phyloP scores from a whole-genome alignment of 1,140 invertebrate genomes.

The Drosophila nikananu region DNA sequence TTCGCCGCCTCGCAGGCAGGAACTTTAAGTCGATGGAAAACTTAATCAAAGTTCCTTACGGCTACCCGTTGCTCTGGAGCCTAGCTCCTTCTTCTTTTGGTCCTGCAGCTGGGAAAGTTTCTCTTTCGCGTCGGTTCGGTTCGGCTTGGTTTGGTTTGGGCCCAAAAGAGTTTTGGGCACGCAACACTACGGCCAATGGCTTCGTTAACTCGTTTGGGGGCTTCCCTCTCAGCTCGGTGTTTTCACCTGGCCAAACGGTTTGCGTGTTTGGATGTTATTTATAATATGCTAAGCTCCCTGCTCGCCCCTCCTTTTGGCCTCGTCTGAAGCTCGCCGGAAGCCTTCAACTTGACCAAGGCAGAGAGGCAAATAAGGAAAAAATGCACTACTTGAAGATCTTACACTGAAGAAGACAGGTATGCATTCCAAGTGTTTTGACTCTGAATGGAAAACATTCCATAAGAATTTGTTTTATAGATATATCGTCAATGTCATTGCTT shows the following conservation, averaged over 20 bases:
- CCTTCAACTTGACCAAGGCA: slow-evolving; percentile 71
- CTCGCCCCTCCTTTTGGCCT: slow-evolving; percentile 2
- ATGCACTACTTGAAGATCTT: slow-evolving; percentile 43
- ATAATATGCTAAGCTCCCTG: slow-evolving; percentile 58
- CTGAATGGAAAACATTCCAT: background rate
- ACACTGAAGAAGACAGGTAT: background rate
- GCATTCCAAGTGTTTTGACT: background rate
- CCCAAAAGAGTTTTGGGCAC: slow-evolving; percentile 54
- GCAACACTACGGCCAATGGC: slow-evolving; percentile 60
- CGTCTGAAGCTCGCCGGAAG: slow-evolving; percentile 19
- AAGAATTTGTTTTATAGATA: background rate
- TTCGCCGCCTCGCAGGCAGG: slow-evolving; percentile 61
- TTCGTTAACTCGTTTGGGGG: slow-evolving; percentile 66
- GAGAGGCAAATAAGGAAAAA: slow-evolving; percentile 20
- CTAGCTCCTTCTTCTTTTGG: slow-evolving; percentile 11
- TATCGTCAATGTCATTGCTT: too few relatives aligned
- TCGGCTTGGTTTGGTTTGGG: slow-evolving; percentile 25
- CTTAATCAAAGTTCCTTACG: slow-evolving; percentile 76
- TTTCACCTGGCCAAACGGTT: slow-evolving; percentile 71
- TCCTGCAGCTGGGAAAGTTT: slow-evolving; percentile 40
- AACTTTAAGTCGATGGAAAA: slow-evolving; percentile 77
- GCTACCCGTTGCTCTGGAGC: slow-evolving; percentile 10
- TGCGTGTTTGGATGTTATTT: slow-evolving; percentile 80
- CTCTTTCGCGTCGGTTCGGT: slow-evolving; percentile 16
- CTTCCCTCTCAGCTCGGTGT: slow-evolving; percentile 19